Base-by-base conservation (phyloP, 1,140 invertebrate genomes). In the Macrosteles quadrilineatus region DNA sequence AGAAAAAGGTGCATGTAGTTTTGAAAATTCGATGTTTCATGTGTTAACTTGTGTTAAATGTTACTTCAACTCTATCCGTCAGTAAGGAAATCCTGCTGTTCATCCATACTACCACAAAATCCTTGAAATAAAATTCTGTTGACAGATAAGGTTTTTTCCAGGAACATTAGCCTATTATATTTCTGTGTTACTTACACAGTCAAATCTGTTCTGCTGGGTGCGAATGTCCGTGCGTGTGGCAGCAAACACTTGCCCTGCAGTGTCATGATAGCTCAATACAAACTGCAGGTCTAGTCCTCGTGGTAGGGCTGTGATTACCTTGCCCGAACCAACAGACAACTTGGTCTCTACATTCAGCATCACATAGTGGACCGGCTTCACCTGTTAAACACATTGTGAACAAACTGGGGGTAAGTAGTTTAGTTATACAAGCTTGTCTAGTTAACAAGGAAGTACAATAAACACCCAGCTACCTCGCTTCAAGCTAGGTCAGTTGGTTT, bases 281-380 rank as follows among this genome's bases (percentile, higher is more conserved):
- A 83, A 70, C 71, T 78, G 71, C 64, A 83, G 76, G 59, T 81
- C 78, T n/a, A 79, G 75, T 6, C 82, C 82, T 53, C 80, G 68
- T 11, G 82, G 81, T 40, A 83, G 47, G 30, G 73, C 72, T 32
- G 74, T 73, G n/a, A 80, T 71, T 9, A 72, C 71, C 67, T 72
- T 75, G 36, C 75, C 68, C 40, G 73, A 71, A 57, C 74, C 72
- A 1, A 79, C 73, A 25, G 75, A 71, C 76, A 82, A 78, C 30
- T 75, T 75, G 2, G 80, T 73, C 27, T 73, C 59, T 0, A 82
- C 71, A 50, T 75, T 78, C 6, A 80, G 29, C 74, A 80, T 77
- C 75, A 83, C 78, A 69, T 82, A 83, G 59, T 80, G 77, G n/a
- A 83, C 78, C 43, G 77, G 74, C 75, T 81, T 82, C 2, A 81